Base-by-base conservation (phyloP, 2,797 vertebrate species). In the Sebastes paucispinis region DNA sequence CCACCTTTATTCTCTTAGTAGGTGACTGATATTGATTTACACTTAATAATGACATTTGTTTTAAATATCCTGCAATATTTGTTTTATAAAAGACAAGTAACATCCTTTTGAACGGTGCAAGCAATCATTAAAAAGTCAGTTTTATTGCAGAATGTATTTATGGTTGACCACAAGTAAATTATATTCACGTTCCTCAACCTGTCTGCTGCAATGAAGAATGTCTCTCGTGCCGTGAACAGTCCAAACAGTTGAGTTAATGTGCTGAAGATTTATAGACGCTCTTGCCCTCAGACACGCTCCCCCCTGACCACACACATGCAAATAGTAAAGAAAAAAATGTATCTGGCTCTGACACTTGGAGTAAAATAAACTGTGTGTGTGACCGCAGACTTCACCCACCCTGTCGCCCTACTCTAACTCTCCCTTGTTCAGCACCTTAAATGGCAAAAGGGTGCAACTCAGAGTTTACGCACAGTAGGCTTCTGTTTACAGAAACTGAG, bases 401-500 rank as follows among this genome's bases (percentile, higher is more conserved):
- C 52, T 29, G 57, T 69, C 70, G 80, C 71, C 72, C 81, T 71
- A 12, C 72, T 87, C 65, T 6, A 24, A 87, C 83, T 47, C 83
- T 47, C 87, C 64, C n/a, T 55, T 73, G 36, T 80, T 81, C 69
- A 83, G 75, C 91, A 63, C 95, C 92, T 92, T 93, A 83, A 90
- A 96, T 93, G 91, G 93, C 11, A 77, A 91, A 81, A 12, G 62
- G 81, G 73, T 85, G 10, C 77, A 58, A 80, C 52, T 80, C 79
- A 81, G 80, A 76, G 75, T 84, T 93, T 95, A 83, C 55, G 73
- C 87, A 54, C 83, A 74, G 57, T 70, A 27, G 84, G 34, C 4
- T 43, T 68, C 87, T 90, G 83, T 94, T 96, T 93, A 92, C 69
- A 82, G 9, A 59, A 88, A 93, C 70, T 67, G 87, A 75, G 81